A percentile compares a stretch with the other conserved stretches of the same genome.
These are phyloP conservation scores for Phalacrocorax brasilianus DNA, from an alignment of 2,113 vertebrate genomes.

Conservation along the genomic window DNA sequence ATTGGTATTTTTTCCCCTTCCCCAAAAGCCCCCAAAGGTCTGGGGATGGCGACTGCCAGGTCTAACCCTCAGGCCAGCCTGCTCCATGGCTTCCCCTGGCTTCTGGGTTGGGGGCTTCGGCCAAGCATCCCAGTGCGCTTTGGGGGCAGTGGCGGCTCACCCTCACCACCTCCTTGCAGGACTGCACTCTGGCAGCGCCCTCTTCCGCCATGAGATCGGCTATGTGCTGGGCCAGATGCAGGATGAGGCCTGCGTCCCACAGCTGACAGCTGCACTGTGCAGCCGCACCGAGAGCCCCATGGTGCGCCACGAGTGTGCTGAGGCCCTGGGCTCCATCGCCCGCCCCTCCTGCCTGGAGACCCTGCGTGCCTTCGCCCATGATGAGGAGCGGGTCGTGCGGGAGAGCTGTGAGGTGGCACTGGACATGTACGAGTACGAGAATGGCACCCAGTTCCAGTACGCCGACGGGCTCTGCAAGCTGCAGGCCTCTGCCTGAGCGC, in stretches of 20 bases:
- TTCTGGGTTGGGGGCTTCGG: too few relatives aligned
- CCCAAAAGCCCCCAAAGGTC: rapidly evolving
- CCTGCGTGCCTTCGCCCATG: conserved; percentile 72
- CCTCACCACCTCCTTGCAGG: conserved; percentile 52
- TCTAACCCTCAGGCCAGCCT: too few relatives aligned
- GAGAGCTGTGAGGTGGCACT: conserved; percentile 95
- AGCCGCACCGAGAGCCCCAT: conserved; percentile 81
- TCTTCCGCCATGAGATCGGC: conserved; percentile 93
- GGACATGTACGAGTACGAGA: conserved; percentile 89
- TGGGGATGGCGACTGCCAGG: rapidly evolving
- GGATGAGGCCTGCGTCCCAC: conserved; percentile 83
- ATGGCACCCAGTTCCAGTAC: conserved; percentile 85
- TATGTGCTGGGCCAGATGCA: conserved; percentile 94
- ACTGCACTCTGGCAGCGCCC: conserved; percentile 80
- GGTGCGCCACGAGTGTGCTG: conserved; percentile 94
- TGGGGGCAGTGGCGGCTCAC: rapidly evolving
- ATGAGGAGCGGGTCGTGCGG: conserved; percentile 87
- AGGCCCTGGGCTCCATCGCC: conserved; percentile 92
- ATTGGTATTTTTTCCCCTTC: background rate
- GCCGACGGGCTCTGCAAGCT: conserved; percentile 80
- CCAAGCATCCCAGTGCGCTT: rapidly evolving
- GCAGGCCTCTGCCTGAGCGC: background rate
- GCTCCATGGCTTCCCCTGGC: too few relatives aligned
- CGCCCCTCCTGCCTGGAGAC: conserved; percentile 81
- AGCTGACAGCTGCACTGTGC: conserved; percentile 74